Evolutionary conservation across 2,797 vertebrate species (phyloP).

Genomic region (Telmatherina bonti): DNA sequence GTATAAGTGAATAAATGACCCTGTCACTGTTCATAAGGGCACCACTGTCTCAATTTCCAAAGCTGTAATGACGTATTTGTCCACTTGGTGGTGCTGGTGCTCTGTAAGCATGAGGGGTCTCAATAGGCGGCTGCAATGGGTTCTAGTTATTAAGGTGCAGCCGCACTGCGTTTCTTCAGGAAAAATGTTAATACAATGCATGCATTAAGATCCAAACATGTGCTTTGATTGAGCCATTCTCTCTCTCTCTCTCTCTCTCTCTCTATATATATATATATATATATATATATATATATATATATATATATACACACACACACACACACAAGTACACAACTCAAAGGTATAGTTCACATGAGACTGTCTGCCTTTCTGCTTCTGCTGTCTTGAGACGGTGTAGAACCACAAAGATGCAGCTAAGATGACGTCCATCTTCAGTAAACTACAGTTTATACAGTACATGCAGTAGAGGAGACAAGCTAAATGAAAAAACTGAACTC

Average conservation of each 20-base stretch:
- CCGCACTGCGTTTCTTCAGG: constrained; percentile 55
- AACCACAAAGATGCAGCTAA: neutral
- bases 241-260: no score
- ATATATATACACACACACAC: no score
- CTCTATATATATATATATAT: no score
- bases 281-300: neutral
- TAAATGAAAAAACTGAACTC: neutral
- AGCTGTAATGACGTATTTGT: neutral
- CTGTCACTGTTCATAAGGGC: constrained; percentile 64
- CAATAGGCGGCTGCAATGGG: constrained; percentile 14
- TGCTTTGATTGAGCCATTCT: neutral
- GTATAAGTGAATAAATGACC: constrained; percentile 54
- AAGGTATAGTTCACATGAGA: neutral
- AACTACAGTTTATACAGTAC: neutral
- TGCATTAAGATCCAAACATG: constrained; percentile 16
- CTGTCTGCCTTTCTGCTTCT: neutral
- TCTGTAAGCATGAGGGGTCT: constrained; percentile 20
- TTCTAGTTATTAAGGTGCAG: constrained; percentile 43
- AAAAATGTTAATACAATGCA: constrained; percentile 4
- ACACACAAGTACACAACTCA: neutral
- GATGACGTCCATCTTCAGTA: neutral
- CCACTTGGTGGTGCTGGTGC: constrained; percentile 76
- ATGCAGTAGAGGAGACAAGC: neutral
- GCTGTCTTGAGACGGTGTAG: neutral
- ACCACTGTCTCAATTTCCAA: constrained; percentile 38